phyloP scores from a whole-genome alignment of 2,797 vertebrate genomes.

The Lepilemur septentrionalis region DNA sequence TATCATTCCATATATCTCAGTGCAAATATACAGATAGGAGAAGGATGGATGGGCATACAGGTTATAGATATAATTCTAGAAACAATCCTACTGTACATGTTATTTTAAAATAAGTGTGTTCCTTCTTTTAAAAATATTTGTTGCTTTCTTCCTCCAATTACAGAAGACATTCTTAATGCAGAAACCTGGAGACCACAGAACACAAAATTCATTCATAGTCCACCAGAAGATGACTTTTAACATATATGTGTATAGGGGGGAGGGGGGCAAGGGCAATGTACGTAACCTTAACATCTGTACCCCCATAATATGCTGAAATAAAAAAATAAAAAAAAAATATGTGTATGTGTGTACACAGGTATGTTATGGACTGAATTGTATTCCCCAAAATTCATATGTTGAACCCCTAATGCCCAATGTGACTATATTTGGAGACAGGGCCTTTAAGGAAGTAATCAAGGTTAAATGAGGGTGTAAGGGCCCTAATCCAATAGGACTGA shows the following conservation, averaged over 20 bases:
- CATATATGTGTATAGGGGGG: too few species aligned
- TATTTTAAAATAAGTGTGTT: background rate
- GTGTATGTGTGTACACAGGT: background rate
- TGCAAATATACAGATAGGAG: background rate
- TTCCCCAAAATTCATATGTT: background rate
- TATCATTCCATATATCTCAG: background rate
- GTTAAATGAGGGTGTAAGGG: background rate
- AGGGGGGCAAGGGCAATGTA: too few species aligned
- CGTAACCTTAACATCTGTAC: too few species aligned
- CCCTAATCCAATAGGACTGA: background rate
- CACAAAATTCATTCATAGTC: background rate
- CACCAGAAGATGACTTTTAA: background rate
- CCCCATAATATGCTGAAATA: too few species aligned
- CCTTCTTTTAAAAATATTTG: background rate
- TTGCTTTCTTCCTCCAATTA: slow-evolving; percentile 1
- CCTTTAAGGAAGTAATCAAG: background rate
- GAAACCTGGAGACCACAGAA: background rate
- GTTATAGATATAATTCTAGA: background rate
- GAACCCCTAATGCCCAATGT: background rate
- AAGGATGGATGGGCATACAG: background rate
- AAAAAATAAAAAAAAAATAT: too few species aligned
- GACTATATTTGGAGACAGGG: background rate
- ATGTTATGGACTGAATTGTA: background rate
- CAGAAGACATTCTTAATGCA: background rate
- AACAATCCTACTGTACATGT: background rate